These are phyloP conservation scores for Crematogaster levior DNA, from an alignment of 2,888 invertebrate genomes.

Conservation along the genomic window DNA sequence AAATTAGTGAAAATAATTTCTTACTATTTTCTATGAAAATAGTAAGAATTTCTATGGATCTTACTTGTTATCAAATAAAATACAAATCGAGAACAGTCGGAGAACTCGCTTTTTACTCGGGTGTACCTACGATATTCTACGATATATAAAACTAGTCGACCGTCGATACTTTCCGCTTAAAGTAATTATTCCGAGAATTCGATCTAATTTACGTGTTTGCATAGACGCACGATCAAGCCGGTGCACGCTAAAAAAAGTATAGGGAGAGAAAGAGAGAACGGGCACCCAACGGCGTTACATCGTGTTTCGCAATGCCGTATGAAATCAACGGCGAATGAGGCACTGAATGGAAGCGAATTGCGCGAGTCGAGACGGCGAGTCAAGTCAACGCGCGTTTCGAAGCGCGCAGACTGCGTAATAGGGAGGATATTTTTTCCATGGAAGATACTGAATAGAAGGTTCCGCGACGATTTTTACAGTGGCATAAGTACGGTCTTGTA, in stretches of 20 bases:
- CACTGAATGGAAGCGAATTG: slow-evolving; percentile 64
- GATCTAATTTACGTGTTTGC: slow-evolving; percentile 70
- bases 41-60: too few species aligned
- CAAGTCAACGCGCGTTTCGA: slow-evolving; percentile 56
- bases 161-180: slow-evolving; percentile 60
- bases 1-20: neutral
- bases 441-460: slow-evolving; percentile 63
- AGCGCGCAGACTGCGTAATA: slow-evolving; percentile 59
- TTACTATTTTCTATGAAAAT: neutral
- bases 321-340: slow-evolving; percentile 56
- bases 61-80: too few species aligned
- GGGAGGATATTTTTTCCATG: slow-evolving; percentile 58
- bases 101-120: slow-evolving; percentile 12
- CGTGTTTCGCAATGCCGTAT: slow-evolving; percentile 68
- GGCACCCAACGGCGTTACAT: slow-evolving; percentile 60
- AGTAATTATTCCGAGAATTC: slow-evolving; percentile 67
- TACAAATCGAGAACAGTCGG: neutral
- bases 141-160: slow-evolving; percentile 33
- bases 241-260: slow-evolving; percentile 11
- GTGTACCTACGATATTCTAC: neutral
- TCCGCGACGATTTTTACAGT: slow-evolving; percentile 62
- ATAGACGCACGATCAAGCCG: slow-evolving; percentile 61
- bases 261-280: slow-evolving; percentile 27
- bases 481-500: slow-evolving; percentile 62
- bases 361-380: slow-evolving; percentile 49